Evolutionary conservation across 2,888 invertebrate genomes (phyloP).

Genomic region (Standfussiana lucernea): DNA sequence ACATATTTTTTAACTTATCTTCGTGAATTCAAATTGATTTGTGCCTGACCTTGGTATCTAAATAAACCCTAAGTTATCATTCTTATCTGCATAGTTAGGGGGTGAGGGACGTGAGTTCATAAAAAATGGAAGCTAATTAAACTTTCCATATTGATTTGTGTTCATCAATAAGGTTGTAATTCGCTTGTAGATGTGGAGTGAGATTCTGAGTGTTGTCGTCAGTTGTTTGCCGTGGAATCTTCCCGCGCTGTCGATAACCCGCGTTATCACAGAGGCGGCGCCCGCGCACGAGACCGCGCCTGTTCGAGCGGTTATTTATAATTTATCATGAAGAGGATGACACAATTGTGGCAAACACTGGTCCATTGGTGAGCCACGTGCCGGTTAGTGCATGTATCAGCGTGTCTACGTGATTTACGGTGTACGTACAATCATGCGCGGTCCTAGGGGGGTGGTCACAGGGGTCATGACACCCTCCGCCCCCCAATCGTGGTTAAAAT

Average conservation of each 20-base stretch:
- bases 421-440: neutral
- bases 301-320: conserved; percentile 76
- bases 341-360: conserved; percentile 67
- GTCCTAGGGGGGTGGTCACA: no score
- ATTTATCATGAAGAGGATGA: conserved; percentile 66
- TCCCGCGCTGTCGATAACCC: conserved; percentile 86
- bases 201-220: conserved; percentile 58
- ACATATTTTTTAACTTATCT: conserved; percentile 39
- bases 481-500: no score
- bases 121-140: conserved; percentile 27
- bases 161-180: conserved; percentile 46
- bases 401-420: conserved; percentile 13
- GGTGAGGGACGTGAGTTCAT: conserved; percentile 9
- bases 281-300: conserved; percentile 83
- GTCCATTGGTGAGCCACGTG: conserved; percentile 65
- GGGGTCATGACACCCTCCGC: no score
- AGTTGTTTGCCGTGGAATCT: conserved; percentile 89
- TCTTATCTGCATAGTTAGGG: conserved; percentile 35
- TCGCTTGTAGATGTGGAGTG: conserved; percentile 43
- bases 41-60: conserved; percentile 60
- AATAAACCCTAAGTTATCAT: conserved; percentile 50
- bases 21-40: conserved; percentile 44
- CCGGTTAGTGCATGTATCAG: conserved; percentile 25
- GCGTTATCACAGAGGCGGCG: conserved; percentile 75
- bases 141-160: conserved; percentile 49